Evolutionary conservation across 2,113 vertebrate species (phyloP).

Genomic region (Antechinus stuartii): DNA sequence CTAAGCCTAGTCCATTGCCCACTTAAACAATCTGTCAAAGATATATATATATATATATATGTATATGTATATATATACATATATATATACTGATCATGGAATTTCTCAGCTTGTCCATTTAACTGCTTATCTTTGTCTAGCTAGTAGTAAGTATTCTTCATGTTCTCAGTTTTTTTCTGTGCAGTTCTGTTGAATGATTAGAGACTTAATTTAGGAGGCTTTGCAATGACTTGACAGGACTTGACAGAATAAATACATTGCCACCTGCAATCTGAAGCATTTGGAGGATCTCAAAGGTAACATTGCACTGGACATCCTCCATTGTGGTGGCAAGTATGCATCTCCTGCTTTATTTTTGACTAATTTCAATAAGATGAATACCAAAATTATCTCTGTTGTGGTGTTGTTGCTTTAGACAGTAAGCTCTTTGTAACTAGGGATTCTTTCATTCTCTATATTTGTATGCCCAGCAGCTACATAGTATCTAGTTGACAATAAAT

Average conservation of each 20-base stretch:
- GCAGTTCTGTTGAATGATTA: not conserved
- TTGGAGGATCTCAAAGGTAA: not conserved
- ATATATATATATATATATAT: no score
- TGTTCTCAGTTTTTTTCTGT: no score
- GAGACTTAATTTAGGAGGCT: not conserved
- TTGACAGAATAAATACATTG: not conserved
- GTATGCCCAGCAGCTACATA: not conserved
- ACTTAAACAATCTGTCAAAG: not conserved
- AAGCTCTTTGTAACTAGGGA: not conserved
- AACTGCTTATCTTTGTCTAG: not conserved
- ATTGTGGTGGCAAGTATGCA: not conserved
- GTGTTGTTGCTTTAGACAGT: not conserved
- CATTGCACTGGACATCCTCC: not conserved
- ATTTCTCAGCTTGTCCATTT: not conserved
- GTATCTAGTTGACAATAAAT: not conserved
- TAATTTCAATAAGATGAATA: not conserved
- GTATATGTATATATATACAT: no score
- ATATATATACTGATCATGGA: not conserved
- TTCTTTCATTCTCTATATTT: not conserved
- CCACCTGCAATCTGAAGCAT: not conserved
- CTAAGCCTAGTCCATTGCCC: not conserved
- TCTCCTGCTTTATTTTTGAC: not conserved
- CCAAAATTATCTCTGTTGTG: not conserved
- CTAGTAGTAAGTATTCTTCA: no score
- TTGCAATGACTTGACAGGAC: not conserved